Percentiles rank a stretch among this genome's conserved stretches.
phyloP scores from a whole-genome alignment of 2,888 invertebrate genomes.

The Busseola fusca region DNA sequence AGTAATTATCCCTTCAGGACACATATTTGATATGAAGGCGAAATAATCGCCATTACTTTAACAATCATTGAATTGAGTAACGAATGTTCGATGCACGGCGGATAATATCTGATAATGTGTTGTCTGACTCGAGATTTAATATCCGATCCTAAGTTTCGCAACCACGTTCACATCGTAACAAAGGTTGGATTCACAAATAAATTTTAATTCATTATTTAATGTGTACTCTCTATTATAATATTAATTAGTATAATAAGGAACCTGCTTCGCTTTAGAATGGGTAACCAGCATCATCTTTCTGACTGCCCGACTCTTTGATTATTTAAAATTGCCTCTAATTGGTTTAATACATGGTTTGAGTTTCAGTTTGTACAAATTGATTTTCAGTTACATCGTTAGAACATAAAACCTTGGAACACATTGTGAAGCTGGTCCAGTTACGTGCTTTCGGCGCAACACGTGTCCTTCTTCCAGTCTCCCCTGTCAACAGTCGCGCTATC shows the following conservation, averaged over 20 bases:
- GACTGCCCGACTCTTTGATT: not conserved
- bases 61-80: not conserved
- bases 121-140: slow-evolving; percentile 17
- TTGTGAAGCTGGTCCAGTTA: not conserved
- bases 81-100: not conserved
- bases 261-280: not conserved
- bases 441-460: not conserved
- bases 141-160: not conserved
- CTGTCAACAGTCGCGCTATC: not conserved
- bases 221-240: not conserved
- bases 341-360: not conserved
- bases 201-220: slow-evolving; percentile 14
- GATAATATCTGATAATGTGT: not conserved
- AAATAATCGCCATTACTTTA: not conserved
- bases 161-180: slow-evolving; percentile 31
- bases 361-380: not conserved
- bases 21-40: not conserved
- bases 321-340: not conserved
- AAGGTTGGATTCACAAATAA: slow-evolving; percentile 10
- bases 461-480: not conserved
- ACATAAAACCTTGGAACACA: not conserved
- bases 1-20: no score
- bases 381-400: not conserved
- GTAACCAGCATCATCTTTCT: not conserved
- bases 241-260: not conserved